Evolutionary conservation across 2,113 vertebrate species (phyloP).

Genomic region (Mungos mungo): DNA sequence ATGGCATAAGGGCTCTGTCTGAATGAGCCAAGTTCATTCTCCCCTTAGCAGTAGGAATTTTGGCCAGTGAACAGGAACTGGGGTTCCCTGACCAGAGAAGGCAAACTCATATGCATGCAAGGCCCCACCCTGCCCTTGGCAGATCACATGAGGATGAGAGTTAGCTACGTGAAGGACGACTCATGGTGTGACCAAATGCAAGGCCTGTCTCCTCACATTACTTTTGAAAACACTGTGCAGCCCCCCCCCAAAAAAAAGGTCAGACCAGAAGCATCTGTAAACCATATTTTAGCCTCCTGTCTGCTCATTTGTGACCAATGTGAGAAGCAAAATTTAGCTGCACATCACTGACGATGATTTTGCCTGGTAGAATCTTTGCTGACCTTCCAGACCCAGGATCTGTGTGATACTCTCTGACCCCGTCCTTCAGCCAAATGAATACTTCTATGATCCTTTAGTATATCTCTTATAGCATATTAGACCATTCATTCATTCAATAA

Average conservation of each 20-base stretch:
- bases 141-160: neutral
- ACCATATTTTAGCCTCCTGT: conserved; percentile 1
- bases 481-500: neutral
- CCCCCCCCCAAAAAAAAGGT: neutral
- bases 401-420: neutral
- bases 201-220: neutral
- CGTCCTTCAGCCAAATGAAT: neutral
- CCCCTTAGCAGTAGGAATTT: neutral
- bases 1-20: neutral
- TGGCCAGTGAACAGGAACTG: neutral
- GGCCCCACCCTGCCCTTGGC: neutral
- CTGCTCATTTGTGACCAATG: conserved; percentile 6
- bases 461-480: neutral
- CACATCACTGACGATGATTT: conserved; percentile 37
- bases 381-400: neutral
- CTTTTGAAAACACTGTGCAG: conserved; percentile 41
- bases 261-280: conserved; percentile 31
- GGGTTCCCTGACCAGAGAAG: neutral
- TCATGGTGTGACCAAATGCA: neutral
- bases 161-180: neutral
- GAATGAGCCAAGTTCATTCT: neutral
- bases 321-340: neutral
- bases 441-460: neutral
- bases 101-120: neutral
- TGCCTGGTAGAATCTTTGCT: neutral